Conservation (phyloP, 1,140 invertebrate species). For the Portunus trituberculatus region DNA sequence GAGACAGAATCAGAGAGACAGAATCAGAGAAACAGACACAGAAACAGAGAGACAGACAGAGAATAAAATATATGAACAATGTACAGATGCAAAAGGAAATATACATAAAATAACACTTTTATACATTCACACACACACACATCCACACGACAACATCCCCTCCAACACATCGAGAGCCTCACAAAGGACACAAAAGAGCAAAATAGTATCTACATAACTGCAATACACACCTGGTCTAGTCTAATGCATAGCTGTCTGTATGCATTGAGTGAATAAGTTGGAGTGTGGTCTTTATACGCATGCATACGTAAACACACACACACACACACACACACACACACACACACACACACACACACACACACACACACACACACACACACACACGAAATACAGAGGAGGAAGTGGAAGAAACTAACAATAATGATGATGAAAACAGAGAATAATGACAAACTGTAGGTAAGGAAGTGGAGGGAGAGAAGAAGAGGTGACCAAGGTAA, state of each 20-base stretch:
- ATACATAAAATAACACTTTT: neutral
- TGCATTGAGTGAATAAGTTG: too few species aligned
- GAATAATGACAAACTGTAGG: neutral
- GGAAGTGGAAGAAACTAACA: neutral
- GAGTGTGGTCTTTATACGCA: neutral
- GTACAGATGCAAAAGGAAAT: neutral
- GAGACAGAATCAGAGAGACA: neutral
- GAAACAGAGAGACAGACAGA: neutral
- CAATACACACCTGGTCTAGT: too few species aligned
- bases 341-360: slow-evolving; percentile 46
- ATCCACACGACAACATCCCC: neutral
- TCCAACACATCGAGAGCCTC: neutral
- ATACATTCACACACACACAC: slow-evolving; percentile 16
- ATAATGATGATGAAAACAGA: neutral
- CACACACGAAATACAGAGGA: neutral
- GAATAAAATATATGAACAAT: neutral
- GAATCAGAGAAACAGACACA: neutral
- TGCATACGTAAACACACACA: slow-evolving; percentile 35
- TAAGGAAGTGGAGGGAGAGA: too few species aligned
- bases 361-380: slow-evolving; percentile 50
- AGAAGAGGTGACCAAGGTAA: neutral
- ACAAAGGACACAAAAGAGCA: slow-evolving; percentile 3
- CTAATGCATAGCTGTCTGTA: too few species aligned
- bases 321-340: slow-evolving; percentile 53
- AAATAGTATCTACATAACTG: neutral